Evolutionary conservation across 2,888 invertebrate genomes (phyloP), one percentile per base, ranked within the genome.

Genomic region (Epirrhoe tristata): DNA sequence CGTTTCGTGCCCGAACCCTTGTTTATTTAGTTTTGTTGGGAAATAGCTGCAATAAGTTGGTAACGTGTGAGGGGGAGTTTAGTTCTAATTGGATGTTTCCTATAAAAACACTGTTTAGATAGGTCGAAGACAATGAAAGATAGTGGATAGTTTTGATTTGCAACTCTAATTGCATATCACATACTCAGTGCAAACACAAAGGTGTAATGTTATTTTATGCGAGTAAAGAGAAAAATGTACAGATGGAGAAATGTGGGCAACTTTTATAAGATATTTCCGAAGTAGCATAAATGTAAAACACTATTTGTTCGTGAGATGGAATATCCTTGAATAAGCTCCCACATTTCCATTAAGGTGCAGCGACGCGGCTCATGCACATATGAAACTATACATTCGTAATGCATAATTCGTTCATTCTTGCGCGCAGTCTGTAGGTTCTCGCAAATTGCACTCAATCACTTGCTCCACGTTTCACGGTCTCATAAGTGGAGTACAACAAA

Each of bases 1-100:
- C 63, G 67, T 70, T 76, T 72, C 74, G 75, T 70, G 51, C 43
- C 34, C 66, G 74, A 69, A 64, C 73, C 74, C 74, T 70, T 75
- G 72, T 73, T 75, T 75, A 66, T 68, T 75, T 69, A 69, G 74
- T 74, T 75, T 74, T 73, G 69, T 67, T 70, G 70, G 75, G 64
- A 75, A 76, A 77, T 79, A 76, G 75, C 73, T 70, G 73, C 66
- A 70, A 74, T 69, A 74, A 74, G 70, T 72, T 69, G 52, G 53
- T 57, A 67, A 65, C 63, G 72, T 71, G 73, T 76, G 73, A 70
- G 70, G 72, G 74, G 74, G 74, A 73, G 64, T 67, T 69, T 64
- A 17, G 39, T 58, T 67, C 72, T 77, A 77, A 77, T 78, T 77
- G 75, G 74, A 66, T 64, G 73, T 66, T 70, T 74, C 66, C 71